Conservation (phyloP, 2,797 vertebrate genomes). For the Protonibea diacanthus region DNA sequence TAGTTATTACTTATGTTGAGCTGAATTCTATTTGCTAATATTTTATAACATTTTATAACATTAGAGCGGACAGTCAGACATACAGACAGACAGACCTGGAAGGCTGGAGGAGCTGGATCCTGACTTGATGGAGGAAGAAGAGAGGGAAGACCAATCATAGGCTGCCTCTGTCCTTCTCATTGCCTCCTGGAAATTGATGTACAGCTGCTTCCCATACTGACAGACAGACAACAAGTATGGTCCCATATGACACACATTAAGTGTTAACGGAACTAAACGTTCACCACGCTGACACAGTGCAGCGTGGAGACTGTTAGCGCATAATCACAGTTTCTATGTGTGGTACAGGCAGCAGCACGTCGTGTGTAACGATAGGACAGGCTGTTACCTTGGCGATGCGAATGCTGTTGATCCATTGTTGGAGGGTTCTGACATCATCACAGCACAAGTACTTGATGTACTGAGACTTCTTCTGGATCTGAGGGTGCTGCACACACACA, state of each 20-base stretch:
- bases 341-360: too few relatives aligned
- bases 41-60: too few relatives aligned
- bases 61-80: too few relatives aligned
- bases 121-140: slow-evolving; percentile 97
- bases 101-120: slow-evolving; percentile 98
- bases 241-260: neutral
- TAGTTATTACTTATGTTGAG: neutral
- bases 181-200: slow-evolving; percentile 96
- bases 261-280: too few relatives aligned
- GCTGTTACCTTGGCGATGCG: slow-evolving; percentile 94
- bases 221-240: neutral
- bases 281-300: neutral
- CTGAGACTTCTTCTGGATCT: slow-evolving; percentile 99
- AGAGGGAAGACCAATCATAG: slow-evolving; percentile 97
- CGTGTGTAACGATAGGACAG: neutral
- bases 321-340: neutral
- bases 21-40: too few relatives aligned
- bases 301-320: neutral
- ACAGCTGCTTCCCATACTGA: slow-evolving; percentile 97
- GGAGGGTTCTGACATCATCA: slow-evolving; percentile 94
- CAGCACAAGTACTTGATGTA: slow-evolving; percentile 99
- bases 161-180: slow-evolving; percentile 94
- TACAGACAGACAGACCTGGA: slow-evolving; percentile 86
- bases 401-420: slow-evolving; percentile 98
- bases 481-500: slow-evolving; percentile 89